Base-by-base conservation (phyloP, 1,140 invertebrate species). In the Coptotermes formosanus region DNA sequence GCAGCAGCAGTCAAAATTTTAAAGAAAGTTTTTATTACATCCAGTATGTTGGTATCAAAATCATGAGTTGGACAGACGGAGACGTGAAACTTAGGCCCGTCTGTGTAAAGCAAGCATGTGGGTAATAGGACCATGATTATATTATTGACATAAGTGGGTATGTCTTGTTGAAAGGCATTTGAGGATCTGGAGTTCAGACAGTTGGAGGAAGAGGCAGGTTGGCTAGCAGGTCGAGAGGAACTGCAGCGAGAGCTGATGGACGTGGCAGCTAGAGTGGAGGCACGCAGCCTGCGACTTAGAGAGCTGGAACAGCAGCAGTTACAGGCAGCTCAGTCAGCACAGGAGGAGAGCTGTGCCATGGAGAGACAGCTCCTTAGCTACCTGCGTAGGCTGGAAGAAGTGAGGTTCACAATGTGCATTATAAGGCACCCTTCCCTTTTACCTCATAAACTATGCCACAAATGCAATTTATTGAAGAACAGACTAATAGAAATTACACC, bases 141-240 rank as follows among this genome's bases (percentile, higher is more conserved):
- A 48, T 48, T 48, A 38, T 38, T 4, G 38, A 38, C 38, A 38
- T 38, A 38, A 38, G 38, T 38, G 38, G 38, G 38, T 38, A n/a
- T 38, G 38, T 38, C 4, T 38, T 55, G 14, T 86, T 89, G 87
- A 16, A 81, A 97, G 92, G 93, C 95, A 55, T 98, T 96, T 90
- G 97, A 99, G 91, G 97, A 98, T 90, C 91, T 98, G 30, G 97
- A 99, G 91, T 99, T 98, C 91, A 96, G 97, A 89, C 96, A 98
- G 90, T 92, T 98, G 86, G 98, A 99, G 91, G 96, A 97, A 89
- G 96, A 97, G 90, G 96, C 96, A 1, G 96, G 96, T 89, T 93
- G 94, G 93, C 92, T 96, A 85, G 95, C 95, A n/a, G 94, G 94
- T 25, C 92, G 96, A 85, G 97, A 98, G 91, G 96, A 97, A 89